Evolutionary conservation across 2,888 invertebrate species (phyloP).

Genomic region (Orthosia gracilis): DNA sequence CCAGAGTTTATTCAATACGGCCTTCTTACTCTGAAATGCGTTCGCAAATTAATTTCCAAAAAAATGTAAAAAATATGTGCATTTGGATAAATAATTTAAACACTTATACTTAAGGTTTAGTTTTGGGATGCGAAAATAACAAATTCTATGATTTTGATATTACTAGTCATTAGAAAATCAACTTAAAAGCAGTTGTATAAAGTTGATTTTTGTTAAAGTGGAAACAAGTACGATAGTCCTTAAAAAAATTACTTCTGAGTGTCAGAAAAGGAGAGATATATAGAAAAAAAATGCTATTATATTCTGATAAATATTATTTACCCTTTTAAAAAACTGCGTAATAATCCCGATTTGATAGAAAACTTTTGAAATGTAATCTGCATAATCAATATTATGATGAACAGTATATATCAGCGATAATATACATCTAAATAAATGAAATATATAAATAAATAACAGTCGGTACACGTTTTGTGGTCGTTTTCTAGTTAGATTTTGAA

Average conservation of each 20-base stretch:
- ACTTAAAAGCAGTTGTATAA: not conserved
- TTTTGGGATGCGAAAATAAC: not conserved
- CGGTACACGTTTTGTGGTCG: slow-evolving; percentile 19
- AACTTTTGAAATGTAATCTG: slow-evolving; percentile 13
- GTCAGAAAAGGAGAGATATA: not conserved
- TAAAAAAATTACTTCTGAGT: not conserved
- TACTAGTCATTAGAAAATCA: not conserved
- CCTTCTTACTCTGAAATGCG: not conserved
- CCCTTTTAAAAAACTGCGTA: slow-evolving; percentile 23
- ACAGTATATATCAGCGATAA: slow-evolving; percentile 42
- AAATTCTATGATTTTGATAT: not conserved
- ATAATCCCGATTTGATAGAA: slow-evolving; percentile 49
- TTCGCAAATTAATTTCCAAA: not conserved
- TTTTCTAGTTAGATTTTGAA: not conserved
- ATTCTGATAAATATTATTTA: not conserved
- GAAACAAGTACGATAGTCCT: not conserved
- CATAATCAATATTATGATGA: slow-evolving; percentile 1
- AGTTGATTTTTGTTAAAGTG: not conserved
- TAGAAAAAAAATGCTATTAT: not conserved
- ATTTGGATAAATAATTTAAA: not conserved
- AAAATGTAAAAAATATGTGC: not conserved
- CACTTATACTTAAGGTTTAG: not conserved
- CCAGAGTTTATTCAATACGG: too few species aligned
- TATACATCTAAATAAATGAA: slow-evolving; percentile 19
- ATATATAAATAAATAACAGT: slow-evolving; percentile 1